Evolutionary conservation across 64 coral and sea anemone species (phyloP).

Genomic region (Catalaphyllia jardinei): DNA sequence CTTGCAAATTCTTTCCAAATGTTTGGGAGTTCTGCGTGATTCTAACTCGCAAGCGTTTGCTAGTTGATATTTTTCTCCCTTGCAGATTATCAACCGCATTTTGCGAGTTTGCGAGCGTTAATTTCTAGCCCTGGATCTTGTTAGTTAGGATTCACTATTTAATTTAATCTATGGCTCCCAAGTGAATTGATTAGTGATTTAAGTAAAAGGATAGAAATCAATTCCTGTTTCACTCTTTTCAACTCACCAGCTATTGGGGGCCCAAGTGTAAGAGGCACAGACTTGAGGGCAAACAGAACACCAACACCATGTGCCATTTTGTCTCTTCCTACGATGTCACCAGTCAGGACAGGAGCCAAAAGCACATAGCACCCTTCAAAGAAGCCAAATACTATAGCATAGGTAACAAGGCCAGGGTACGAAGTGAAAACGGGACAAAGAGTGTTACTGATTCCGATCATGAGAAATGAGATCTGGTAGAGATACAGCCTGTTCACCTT

Average conservation of each 20-base stretch:
- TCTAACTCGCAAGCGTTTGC: too few relatives aligned
- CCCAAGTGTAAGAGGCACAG: constrained; percentile 84
- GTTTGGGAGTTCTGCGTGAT: too few relatives aligned
- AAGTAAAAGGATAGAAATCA: too few relatives aligned
- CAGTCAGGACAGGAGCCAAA: constrained; percentile 85
- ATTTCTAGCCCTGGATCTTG: too few relatives aligned
- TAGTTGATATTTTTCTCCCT: too few relatives aligned
- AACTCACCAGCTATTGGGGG: constrained; percentile 84
- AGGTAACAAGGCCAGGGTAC: constrained; percentile 72
- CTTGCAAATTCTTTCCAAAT: too few relatives aligned
- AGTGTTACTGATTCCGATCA: constrained; percentile 93
- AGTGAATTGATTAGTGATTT: too few relatives aligned
- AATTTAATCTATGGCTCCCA: too few relatives aligned
- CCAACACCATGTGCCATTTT: constrained; percentile 93
- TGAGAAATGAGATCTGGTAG: constrained; percentile 82
- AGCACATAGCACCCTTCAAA: constrained; percentile 97
- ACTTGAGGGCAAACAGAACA: constrained; percentile 90
- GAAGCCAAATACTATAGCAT: constrained; percentile 82
- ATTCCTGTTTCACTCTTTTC: background rate
- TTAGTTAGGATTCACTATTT: too few relatives aligned
- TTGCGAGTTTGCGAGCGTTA: too few relatives aligned
- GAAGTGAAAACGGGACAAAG: constrained; percentile 74
- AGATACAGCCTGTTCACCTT: constrained; percentile 87
- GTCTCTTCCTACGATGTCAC: constrained; percentile 89
- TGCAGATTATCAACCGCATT: too few relatives aligned